Percentiles rank a stretch among this genome's conserved stretches.
phyloP scores from a whole-genome alignment of 2,113 vertebrate genomes.

The Gavialis gangeticus region DNA sequence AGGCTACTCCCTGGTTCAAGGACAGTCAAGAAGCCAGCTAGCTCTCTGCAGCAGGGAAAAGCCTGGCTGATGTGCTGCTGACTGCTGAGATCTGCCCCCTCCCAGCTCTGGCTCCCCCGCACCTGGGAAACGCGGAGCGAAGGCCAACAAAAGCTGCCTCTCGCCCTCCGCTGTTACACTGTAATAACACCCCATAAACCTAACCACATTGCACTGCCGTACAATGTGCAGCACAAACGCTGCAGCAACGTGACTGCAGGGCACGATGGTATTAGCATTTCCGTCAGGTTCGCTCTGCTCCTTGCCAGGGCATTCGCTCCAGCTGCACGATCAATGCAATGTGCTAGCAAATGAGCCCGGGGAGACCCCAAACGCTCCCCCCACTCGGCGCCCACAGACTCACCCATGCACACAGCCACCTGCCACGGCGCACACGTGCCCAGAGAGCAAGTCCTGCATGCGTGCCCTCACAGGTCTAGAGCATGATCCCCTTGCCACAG shows the following conservation, averaged over 20 bases:
- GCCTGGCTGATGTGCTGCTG: background rate
- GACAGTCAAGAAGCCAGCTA: background rate
- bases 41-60: background rate
- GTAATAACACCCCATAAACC: conserved; percentile 58
- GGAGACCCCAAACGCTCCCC: background rate
- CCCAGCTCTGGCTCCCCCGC: conserved; percentile 42
- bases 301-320: background rate
- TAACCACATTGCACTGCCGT: conserved; percentile 45
- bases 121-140: conserved; percentile 40
- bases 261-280: conserved; percentile 1
- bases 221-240: conserved; percentile 54
- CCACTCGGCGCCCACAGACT: background rate
- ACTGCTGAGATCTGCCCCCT: background rate
- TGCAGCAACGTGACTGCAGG: conserved; percentile 52
- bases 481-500: no score
- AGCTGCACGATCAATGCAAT: background rate
- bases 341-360: background rate
- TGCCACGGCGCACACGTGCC: fast-evolving
- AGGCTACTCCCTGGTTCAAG: background rate
- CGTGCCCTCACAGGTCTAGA: fast-evolving
- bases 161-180: background rate
- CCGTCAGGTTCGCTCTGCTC: background rate
- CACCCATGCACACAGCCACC: fast-evolving
- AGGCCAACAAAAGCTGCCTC: conserved; percentile 46
- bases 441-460: no score